Percentiles rank a stretch among this genome's conserved stretches.
Conservation (phyloP, 2,797 vertebrate genomes). For the Poeciliopsis turneri region DNA sequence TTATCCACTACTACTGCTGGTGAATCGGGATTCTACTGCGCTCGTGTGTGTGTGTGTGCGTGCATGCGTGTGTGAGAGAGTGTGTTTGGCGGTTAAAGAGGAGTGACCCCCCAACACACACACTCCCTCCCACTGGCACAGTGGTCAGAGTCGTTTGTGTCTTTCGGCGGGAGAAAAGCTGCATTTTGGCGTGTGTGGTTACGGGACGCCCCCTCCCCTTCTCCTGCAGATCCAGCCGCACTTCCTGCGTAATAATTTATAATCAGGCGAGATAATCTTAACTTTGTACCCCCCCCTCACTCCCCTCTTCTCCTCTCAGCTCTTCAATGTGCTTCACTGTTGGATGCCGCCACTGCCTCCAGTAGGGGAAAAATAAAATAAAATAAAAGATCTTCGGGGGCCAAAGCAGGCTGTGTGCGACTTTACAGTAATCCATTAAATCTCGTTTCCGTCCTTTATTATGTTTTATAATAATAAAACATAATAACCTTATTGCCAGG, state of each 20-base stretch:
- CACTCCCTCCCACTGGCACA: constrained; percentile 7
- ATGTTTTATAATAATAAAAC: no score
- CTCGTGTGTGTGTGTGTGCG: neutral
- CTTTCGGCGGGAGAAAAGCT: constrained; percentile 62
- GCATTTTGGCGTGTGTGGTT: constrained; percentile 57
- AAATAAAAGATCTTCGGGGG: neutral
- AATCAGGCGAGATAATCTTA: neutral
- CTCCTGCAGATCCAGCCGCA: neutral
- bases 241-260: neutral
- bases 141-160: constrained; percentile 32
- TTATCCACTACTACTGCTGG: constrained; percentile 38
- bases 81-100: constrained; percentile 13
- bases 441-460: neutral
- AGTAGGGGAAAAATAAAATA: neutral
- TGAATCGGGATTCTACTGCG: constrained; percentile 41
- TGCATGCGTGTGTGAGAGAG: neutral
- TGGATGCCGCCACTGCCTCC: neutral
- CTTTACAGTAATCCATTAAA: constrained; percentile 15
- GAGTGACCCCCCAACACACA: constrained; percentile 27
- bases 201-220: constrained; percentile 6
- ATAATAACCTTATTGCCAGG: no score
- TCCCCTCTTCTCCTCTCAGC: neutral
- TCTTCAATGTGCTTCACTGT: neutral
- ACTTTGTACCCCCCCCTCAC: neutral
- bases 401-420: neutral